phyloP scores from a whole-genome alignment of 1,140 invertebrate species.

The Latrodectus geometricus region DNA sequence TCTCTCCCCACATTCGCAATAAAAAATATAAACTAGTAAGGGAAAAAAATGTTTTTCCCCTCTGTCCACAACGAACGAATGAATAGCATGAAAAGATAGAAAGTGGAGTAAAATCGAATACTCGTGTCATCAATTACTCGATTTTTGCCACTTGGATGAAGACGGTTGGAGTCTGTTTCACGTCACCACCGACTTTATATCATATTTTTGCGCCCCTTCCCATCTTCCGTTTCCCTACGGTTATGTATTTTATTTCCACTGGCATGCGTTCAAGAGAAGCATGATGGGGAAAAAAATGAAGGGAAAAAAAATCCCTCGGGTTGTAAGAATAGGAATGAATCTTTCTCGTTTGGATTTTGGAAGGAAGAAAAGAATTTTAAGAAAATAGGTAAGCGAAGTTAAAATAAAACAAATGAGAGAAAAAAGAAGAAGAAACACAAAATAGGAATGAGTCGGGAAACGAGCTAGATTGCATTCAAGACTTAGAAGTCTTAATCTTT shows the following conservation, averaged over 20 bases:
- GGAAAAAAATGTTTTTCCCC: slow-evolving; percentile 20
- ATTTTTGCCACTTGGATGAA: slow-evolving; percentile 60
- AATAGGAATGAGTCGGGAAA: background rate
- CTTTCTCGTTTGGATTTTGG: background rate
- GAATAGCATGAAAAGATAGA: slow-evolving; percentile 58
- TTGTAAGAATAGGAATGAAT: background rate
- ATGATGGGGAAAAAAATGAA: background rate
- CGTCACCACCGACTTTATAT: slow-evolving; percentile 58
- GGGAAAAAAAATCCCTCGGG: slow-evolving; percentile 1
- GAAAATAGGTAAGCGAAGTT: background rate
- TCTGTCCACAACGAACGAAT: slow-evolving; percentile 40
- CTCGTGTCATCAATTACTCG: slow-evolving; percentile 60
- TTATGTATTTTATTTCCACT: slow-evolving; percentile 47
- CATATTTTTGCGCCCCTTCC: slow-evolving; percentile 41
- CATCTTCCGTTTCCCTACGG: background rate
- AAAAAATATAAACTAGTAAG: background rate
- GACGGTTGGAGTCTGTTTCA: slow-evolving; percentile 56
- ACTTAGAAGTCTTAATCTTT: too few species aligned
- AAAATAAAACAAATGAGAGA: background rate
- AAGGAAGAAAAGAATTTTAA: background rate
- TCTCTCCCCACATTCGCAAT: background rate
- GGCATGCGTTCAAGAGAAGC: slow-evolving; percentile 44
- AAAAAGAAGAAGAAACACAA: background rate
- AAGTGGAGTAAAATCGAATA: slow-evolving; percentile 55
- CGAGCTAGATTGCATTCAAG: background rate